Conservation (phyloP, 2,888 invertebrate species). For the Cryptus armator region DNA sequence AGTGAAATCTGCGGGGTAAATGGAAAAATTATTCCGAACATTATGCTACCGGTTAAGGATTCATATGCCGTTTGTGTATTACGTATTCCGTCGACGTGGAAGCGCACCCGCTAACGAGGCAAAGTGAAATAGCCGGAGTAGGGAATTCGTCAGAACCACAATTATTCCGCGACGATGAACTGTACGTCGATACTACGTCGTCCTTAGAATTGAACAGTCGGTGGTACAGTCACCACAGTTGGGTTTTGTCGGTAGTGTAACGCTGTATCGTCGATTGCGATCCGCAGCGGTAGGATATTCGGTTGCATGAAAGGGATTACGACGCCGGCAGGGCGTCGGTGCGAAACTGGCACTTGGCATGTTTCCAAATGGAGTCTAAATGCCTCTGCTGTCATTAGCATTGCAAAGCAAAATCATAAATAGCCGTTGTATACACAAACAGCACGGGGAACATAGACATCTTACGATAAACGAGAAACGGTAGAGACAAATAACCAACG, state of each 20-base stretch:
- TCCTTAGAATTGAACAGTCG: conserved; percentile 45
- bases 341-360: conserved; percentile 74
- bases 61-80: conserved; percentile 27
- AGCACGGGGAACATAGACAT: conserved; percentile 5
- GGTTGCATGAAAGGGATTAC: conserved; percentile 73
- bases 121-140: conserved; percentile 40
- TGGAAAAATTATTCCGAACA: background rate
- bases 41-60: background rate
- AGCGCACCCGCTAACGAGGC: conserved; percentile 17
- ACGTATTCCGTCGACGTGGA: conserved; percentile 48
- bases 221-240: background rate
- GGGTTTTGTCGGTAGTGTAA: conserved; percentile 32
- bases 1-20: too few relatives aligned
- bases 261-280: conserved; percentile 19
- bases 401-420: conserved; percentile 77
- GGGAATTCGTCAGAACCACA: conserved; percentile 30
- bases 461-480: background rate
- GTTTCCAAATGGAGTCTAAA: conserved; percentile 78
- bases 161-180: conserved; percentile 23
- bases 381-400: conserved; percentile 78
- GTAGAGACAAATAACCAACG: background rate
- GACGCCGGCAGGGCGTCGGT: conserved; percentile 69
- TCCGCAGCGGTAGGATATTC: conserved; percentile 70
- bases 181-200: conserved; percentile 32
- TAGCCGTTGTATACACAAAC: conserved; percentile 60